Conservation (phyloP, 2,888 invertebrate species). For the Netelia inedita region DNA sequence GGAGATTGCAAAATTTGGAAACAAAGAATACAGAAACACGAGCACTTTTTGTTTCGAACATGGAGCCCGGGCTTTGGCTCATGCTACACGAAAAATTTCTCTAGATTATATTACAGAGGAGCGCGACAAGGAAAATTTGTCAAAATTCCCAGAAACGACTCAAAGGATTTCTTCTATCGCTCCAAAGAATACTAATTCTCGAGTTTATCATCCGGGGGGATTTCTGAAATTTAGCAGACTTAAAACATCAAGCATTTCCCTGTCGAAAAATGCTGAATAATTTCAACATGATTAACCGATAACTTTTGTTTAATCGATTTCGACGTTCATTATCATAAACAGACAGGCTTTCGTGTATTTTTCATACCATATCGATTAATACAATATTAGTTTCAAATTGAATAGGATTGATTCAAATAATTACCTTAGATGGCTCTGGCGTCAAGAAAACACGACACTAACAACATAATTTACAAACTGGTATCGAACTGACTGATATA, state of each 20-base stretch:
- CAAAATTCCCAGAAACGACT: neutral
- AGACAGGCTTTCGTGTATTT: neutral
- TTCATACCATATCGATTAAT: neutral
- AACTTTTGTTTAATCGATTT: neutral
- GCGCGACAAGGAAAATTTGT: constrained; percentile 60
- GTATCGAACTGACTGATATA: no score
- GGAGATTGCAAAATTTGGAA: neutral
- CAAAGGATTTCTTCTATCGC: neutral
- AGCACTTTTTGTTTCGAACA: constrained; percentile 61
- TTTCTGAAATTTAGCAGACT: constrained; percentile 41
- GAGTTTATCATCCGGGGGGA: constrained; percentile 58
- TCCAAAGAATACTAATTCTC: constrained; percentile 7
- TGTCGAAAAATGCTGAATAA: constrained; percentile 6
- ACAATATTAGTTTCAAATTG: neutral
- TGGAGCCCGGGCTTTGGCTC: constrained; percentile 53
- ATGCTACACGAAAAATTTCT: constrained; percentile 43
- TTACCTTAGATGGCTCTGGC: neutral
- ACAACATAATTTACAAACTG: no score
- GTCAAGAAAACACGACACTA: no score
- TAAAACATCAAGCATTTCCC: neutral
- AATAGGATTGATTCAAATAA: neutral
- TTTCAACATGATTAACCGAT: constrained; percentile 4
- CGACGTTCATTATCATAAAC: neutral
- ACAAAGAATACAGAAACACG: constrained; percentile 41
- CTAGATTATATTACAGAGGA: constrained; percentile 26